Conservation (phyloP, 92 coral and sea anemone species). For the Muricea muricata region DNA sequence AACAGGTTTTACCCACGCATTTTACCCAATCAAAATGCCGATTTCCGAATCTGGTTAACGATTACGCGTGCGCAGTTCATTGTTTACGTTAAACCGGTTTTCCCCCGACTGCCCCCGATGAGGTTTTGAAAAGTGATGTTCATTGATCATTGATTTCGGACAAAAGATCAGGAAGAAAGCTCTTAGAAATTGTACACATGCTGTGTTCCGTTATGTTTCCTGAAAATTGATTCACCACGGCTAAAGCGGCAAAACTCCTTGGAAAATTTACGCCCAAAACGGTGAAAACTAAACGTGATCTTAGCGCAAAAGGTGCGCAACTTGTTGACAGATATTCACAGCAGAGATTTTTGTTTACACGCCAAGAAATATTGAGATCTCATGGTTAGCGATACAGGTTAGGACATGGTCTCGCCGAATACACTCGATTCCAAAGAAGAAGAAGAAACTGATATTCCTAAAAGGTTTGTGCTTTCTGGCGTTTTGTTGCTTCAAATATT, state of each 20-base stretch:
- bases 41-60: neutral
- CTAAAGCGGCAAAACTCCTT: neutral
- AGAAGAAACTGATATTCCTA: neutral
- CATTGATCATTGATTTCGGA: neutral
- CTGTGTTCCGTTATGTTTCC: neutral
- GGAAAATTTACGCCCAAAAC: neutral
- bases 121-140: neutral
- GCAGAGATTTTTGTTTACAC: neutral
- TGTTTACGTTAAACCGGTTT: slow-evolving; percentile 29
- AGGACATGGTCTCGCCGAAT: neutral
- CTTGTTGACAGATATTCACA: neutral
- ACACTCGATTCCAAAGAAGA: slow-evolving; percentile 24
- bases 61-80: slow-evolving; percentile 10
- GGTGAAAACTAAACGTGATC: neutral
- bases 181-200: neutral
- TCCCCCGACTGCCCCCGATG: neutral
- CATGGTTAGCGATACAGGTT: too few species aligned
- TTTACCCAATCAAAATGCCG: neutral
- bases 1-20: neutral
- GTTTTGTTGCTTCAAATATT: neutral
- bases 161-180: slow-evolving; percentile 9
- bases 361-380: slow-evolving; percentile 1
- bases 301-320: neutral
- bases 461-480: slow-evolving; percentile 9
- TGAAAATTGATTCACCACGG: neutral